These are phyloP conservation scores for Hydrotaea diabolus DNA, from an alignment of 2,888 invertebrate genomes.

Conservation along the genomic window DNA sequence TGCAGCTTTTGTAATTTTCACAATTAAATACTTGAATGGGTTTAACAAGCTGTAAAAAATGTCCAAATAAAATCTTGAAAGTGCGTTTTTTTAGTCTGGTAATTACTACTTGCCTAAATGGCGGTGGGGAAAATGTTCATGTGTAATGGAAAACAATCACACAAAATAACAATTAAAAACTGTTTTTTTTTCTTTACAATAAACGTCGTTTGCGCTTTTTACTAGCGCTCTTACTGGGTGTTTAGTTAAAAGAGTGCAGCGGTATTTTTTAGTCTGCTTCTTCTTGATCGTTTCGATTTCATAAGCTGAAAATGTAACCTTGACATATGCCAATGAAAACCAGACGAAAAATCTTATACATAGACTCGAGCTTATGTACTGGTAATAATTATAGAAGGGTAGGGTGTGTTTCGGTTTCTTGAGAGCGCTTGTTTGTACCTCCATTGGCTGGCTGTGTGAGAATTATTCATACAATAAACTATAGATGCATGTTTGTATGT, in stretches of 20 bases:
- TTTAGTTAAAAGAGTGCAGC: background rate
- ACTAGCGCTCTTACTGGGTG: background rate
- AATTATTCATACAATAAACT: background rate
- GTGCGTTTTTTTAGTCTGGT: slow-evolving; percentile 2
- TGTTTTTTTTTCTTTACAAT: background rate
- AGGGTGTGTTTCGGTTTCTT: slow-evolving; percentile 39
- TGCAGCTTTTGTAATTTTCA: background rate
- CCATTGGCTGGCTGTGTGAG: background rate
- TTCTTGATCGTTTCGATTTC: background rate
- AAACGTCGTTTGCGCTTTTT: background rate
- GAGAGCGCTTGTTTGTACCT: too few relatives aligned
- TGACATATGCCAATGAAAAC: slow-evolving; percentile 62
- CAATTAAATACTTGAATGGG: background rate
- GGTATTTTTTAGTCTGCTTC: slow-evolving; percentile 10
- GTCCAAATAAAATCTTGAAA: background rate
- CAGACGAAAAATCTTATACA: background rate
- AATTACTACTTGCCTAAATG: slow-evolving; percentile 25
- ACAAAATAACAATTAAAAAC: slow-evolving; percentile 20
- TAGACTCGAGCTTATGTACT: background rate
- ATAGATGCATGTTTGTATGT: background rate
- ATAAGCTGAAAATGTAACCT: slow-evolving; percentile 42
- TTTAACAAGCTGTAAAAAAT: slow-evolving; percentile 14
- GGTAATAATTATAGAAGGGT: slow-evolving; percentile 36
- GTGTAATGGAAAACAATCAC: background rate
- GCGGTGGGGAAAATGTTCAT: slow-evolving; percentile 1